Conservation (phyloP, 2,113 vertebrate species). For the Malurus elegans region DNA sequence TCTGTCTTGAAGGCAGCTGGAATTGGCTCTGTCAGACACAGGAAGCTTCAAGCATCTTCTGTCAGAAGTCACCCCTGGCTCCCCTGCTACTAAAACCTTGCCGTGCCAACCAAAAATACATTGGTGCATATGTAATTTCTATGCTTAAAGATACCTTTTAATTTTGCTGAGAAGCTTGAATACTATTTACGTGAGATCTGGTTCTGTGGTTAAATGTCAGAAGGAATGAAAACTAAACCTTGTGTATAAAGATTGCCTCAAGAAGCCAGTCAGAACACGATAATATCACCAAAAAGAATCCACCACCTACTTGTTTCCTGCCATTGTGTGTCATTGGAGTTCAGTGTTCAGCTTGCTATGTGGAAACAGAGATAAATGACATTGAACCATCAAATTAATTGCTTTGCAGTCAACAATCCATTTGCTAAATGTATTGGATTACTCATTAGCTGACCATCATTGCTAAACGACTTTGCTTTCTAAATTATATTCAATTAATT, state of each 20-base stretch:
- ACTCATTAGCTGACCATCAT: not conserved
- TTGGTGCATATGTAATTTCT: not conserved
- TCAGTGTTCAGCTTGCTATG: not conserved
- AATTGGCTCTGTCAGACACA: not conserved
- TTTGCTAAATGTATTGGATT: not conserved
- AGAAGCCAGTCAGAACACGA: not conserved
- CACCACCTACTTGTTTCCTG: not conserved
- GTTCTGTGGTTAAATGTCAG: not conserved
- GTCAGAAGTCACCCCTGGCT: not conserved
- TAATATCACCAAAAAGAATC: not conserved
- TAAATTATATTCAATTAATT: conserved; percentile 48
- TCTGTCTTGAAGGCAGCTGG: not conserved
- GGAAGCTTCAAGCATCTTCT: not conserved
- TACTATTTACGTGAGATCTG: not conserved
- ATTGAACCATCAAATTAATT: conserved; percentile 13
- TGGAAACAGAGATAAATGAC: conserved; percentile 23
- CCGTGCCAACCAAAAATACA: not conserved
- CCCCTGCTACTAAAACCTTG: not conserved
- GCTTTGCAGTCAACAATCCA: not conserved
- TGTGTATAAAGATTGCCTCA: not conserved
- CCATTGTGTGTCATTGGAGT: not conserved
- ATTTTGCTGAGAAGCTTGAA: not conserved
- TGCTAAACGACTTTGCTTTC: conserved; percentile 18
- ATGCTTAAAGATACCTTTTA: not conserved
- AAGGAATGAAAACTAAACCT: not conserved